Evolutionary conservation across 30 jellyfish, hydroid and myxozoan species (phyloP).

Genomic region (Morbakka virulenta): DNA sequence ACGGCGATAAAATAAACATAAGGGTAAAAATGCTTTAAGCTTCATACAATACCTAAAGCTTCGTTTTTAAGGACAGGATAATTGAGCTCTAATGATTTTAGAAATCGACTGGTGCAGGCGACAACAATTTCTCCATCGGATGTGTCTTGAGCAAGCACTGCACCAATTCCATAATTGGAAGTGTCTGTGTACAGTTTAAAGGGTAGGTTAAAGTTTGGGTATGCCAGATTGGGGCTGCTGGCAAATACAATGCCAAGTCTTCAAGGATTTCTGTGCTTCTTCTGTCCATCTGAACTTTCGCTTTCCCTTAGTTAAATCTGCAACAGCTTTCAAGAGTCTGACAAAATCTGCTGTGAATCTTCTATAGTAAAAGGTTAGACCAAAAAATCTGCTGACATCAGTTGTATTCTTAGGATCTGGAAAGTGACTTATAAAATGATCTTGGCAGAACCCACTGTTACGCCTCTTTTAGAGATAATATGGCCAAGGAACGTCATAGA

Average conservation of each 20-base stretch:
- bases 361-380: slow-evolving; percentile 34
- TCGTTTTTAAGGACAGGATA: slow-evolving; percentile 51
- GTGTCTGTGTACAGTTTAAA: slow-evolving; percentile 50
- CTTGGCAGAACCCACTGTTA: slow-evolving; percentile 27
- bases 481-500: slow-evolving; percentile 49
- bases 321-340: slow-evolving; percentile 5
- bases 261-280: slow-evolving; percentile 33
- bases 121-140: slow-evolving; percentile 25
- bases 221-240: slow-evolving; percentile 37
- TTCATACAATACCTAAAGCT: slow-evolving; percentile 41
- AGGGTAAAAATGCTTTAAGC: slow-evolving; percentile 1
- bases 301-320: slow-evolving; percentile 36
- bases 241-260: slow-evolving; percentile 13
- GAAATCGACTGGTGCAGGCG: slow-evolving; percentile 31
- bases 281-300: slow-evolving; percentile 26
- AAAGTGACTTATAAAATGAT: slow-evolving; percentile 12
- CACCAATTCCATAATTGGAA: slow-evolving; percentile 55
- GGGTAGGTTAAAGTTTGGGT: slow-evolving; percentile 32
- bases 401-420: slow-evolving; percentile 12
- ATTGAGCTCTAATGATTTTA: slow-evolving; percentile 30
- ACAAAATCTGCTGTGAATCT: slow-evolving; percentile 31
- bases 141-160: slow-evolving; percentile 48
- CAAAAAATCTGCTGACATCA: slow-evolving; percentile 22
- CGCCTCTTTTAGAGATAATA: slow-evolving; percentile 15
- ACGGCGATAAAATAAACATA: slow-evolving; percentile 17